phyloP scores from a whole-genome alignment of 35 echinoderm and acorn worm genomes.

The Chiridota heheva region DNA sequence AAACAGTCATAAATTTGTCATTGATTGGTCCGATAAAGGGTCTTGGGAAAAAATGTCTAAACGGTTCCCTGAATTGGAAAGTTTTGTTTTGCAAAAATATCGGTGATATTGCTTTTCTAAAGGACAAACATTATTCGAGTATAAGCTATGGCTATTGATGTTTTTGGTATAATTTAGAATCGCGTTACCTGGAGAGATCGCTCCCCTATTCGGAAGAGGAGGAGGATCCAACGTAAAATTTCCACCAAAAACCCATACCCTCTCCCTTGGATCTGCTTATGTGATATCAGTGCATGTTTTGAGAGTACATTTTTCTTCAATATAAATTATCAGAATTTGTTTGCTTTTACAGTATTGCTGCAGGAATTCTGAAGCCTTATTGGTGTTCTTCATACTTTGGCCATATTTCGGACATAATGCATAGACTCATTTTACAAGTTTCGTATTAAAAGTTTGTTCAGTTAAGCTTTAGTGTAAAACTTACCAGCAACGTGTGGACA shows the following conservation, averaged over 20 bases:
- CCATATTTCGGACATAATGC: not conserved
- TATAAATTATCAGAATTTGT: not conserved
- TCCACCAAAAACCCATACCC: too few relatives aligned
- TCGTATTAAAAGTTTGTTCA: not conserved
- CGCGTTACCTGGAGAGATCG: too few relatives aligned
- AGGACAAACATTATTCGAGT: too few relatives aligned
- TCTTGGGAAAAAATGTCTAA: not conserved
- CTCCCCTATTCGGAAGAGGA: too few relatives aligned
- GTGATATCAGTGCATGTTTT: too few relatives aligned
- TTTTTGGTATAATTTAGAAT: too few relatives aligned
- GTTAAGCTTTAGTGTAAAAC: not conserved
- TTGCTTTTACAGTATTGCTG: not conserved
- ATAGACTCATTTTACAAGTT: not conserved
- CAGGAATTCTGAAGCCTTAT: not conserved
- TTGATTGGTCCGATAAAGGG: not conserved
- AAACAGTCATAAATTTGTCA: not conserved
- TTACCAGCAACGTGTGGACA: conserved; percentile 65
- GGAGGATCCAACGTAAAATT: too few relatives aligned
- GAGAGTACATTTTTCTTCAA: not conserved
- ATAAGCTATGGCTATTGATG: too few relatives aligned
- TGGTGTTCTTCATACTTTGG: not conserved
- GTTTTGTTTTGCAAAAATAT: not conserved
- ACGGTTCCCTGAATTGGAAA: not conserved
- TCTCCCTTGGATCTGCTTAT: too few relatives aligned
- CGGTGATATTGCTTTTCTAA: too few relatives aligned